Percentiles rank a stretch among this genome's conserved stretches.
Conservation (phyloP, 2,888 invertebrate species). For the Clostera curtula region DNA sequence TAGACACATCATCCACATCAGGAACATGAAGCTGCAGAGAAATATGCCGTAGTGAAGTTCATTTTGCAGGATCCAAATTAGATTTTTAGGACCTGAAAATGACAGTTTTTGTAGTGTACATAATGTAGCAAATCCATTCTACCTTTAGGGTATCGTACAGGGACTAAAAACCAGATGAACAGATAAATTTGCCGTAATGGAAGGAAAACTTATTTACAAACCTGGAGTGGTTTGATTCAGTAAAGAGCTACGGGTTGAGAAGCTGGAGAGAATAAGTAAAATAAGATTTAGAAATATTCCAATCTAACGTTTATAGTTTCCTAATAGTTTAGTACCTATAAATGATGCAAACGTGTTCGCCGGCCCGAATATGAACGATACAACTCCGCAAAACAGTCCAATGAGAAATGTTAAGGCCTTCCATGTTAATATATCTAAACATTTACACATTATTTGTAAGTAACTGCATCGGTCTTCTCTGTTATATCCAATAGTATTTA, state of each 20-base stretch:
- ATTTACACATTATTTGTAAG: conserved; percentile 2
- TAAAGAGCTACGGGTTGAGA: no score
- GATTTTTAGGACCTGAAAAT: conserved; percentile 4
- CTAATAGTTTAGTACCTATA: conserved; percentile 1
- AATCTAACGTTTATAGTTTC: background rate
- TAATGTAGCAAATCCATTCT: no score
- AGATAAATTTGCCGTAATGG: no score
- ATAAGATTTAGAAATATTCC: no score
- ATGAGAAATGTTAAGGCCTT: background rate
- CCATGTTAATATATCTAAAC: background rate
- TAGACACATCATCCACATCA: conserved; percentile 2
- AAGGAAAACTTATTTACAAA: no score
- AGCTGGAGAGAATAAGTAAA: no score
- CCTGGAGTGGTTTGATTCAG: no score
- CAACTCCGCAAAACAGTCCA: background rate
- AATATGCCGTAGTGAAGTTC: conserved; percentile 2
- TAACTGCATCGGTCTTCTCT: no score
- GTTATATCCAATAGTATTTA: no score
- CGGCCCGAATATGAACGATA: conserved; percentile 4
- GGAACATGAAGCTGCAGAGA: background rate
- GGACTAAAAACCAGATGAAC: no score
- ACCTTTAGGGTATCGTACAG: no score
- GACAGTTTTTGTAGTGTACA: no score
- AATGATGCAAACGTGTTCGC: background rate
- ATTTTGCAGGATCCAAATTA: background rate